Evolutionary conservation across 2,113 vertebrate species (phyloP).

Genomic region (Strigops habroptila): DNA sequence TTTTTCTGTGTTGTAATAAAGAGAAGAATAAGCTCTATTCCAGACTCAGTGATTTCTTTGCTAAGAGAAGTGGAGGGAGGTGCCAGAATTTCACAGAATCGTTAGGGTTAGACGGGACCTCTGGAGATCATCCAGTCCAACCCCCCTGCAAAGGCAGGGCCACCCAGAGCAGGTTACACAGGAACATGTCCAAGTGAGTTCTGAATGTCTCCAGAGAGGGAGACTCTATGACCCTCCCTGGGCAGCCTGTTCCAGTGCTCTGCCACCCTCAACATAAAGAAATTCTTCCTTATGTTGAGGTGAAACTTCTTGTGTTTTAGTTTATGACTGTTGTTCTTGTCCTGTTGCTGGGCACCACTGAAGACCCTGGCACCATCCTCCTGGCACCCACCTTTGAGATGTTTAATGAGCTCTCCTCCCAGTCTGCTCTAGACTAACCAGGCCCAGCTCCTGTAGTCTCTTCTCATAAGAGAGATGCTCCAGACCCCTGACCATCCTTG

Average conservation of each 20-base stretch:
- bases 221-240: background rate
- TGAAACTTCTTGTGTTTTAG: background rate
- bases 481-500: background rate
- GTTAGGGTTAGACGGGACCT: background rate
- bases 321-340: background rate
- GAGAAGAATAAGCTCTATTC: background rate
- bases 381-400: background rate
- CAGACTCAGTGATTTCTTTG: background rate
- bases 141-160: background rate
- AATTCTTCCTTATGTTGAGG: background rate
- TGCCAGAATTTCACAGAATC: background rate
- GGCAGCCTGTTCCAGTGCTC: background rate
- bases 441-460: background rate
- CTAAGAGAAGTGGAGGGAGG: background rate
- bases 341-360: background rate
- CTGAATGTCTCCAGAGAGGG: background rate
- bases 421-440: background rate
- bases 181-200: background rate
- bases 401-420: background rate
- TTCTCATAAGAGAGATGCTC: background rate
- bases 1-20: slow-evolving; percentile 15
- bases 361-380: background rate
- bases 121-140: background rate
- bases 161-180: background rate
- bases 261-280: background rate